A percentile compares a stretch with the other conserved stretches of the same genome.
Evolutionary conservation across 2,888 invertebrate genomes (phyloP).

Genomic region (Cosmopolites sordidus): DNA sequence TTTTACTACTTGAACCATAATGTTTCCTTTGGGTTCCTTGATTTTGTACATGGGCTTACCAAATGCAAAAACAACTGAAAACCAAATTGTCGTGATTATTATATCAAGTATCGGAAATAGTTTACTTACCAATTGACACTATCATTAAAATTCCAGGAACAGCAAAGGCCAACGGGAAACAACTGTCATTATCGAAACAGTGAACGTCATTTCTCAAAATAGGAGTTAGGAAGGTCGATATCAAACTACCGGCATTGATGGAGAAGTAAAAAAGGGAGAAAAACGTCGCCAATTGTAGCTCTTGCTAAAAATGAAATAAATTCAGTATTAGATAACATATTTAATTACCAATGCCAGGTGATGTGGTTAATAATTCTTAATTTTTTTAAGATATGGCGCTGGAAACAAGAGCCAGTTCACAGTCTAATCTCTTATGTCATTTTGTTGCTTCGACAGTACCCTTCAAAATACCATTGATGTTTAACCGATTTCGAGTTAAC

Average conservation of each 20-base stretch:
- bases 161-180: slow-evolving; percentile 83
- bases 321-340: too few species aligned
- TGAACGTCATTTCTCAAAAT: slow-evolving; percentile 73
- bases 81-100: slow-evolving; percentile 27
- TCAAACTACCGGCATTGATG: slow-evolving; percentile 85
- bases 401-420: too few species aligned
- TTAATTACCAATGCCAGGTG: too few species aligned
- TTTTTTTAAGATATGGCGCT: too few species aligned
- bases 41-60: slow-evolving; percentile 75
- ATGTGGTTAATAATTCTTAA: too few species aligned
- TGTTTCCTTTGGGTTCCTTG: slow-evolving; percentile 76
- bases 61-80: slow-evolving; percentile 72
- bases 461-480: too few species aligned
- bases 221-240: slow-evolving; percentile 86
- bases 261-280: slow-evolving; percentile 94
- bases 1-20: slow-evolving; percentile 69
- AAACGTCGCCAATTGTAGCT: slow-evolving; percentile 72
- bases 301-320: slow-evolving; percentile 51
- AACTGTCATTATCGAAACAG: slow-evolving; percentile 72
- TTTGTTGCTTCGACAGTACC: too few species aligned
- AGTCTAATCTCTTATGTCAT: too few species aligned
- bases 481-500: too few species aligned
- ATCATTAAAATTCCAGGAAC: slow-evolving; percentile 86
- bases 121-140: slow-evolving; percentile 64
- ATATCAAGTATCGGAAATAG: background rate